Evolutionary conservation across 2,888 invertebrate genomes (phyloP).

Genomic region (Latrodectus hesperus): DNA sequence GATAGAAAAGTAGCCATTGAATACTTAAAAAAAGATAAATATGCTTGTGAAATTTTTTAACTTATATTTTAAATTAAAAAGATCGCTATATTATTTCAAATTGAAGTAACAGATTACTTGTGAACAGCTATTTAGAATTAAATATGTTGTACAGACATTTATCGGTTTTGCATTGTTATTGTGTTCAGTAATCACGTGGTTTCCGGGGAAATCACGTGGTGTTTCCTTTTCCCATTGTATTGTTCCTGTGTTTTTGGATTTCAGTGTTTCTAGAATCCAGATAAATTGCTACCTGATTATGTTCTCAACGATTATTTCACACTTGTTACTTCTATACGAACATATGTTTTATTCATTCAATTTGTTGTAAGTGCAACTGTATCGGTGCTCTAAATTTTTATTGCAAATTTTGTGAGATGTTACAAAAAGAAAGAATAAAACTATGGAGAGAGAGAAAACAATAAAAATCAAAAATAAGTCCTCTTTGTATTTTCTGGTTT

Average conservation of each 20-base stretch:
- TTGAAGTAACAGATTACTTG: constrained; percentile 8
- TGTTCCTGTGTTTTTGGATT: not conserved
- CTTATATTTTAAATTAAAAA: not conserved
- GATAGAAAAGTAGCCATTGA: not conserved
- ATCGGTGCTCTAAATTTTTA: too few relatives aligned
- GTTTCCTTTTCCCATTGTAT: not conserved
- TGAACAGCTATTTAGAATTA: constrained; percentile 38
- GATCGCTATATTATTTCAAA: not conserved
- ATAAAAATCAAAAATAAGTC: too few relatives aligned
- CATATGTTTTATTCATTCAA: too few relatives aligned
- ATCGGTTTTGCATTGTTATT: constrained; percentile 38
- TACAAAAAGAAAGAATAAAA: too few relatives aligned
- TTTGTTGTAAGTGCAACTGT: too few relatives aligned
- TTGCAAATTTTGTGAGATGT: too few relatives aligned
- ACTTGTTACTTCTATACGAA: too few relatives aligned
- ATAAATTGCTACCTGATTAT: not conserved
- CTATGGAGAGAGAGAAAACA: too few relatives aligned
- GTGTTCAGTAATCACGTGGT: constrained; percentile 47
- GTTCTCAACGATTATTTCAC: too few relatives aligned
- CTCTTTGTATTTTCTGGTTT: too few relatives aligned
- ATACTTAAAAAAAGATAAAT: too few relatives aligned
- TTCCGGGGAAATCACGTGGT: constrained; percentile 12
- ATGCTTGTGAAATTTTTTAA: not conserved
- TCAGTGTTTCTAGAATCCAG: not conserved
- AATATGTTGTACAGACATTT: constrained; percentile 40